These are phyloP conservation scores for Sinosuthora webbiana DNA, from an alignment of 2,113 vertebrate species.

Conservation along the genomic window DNA sequence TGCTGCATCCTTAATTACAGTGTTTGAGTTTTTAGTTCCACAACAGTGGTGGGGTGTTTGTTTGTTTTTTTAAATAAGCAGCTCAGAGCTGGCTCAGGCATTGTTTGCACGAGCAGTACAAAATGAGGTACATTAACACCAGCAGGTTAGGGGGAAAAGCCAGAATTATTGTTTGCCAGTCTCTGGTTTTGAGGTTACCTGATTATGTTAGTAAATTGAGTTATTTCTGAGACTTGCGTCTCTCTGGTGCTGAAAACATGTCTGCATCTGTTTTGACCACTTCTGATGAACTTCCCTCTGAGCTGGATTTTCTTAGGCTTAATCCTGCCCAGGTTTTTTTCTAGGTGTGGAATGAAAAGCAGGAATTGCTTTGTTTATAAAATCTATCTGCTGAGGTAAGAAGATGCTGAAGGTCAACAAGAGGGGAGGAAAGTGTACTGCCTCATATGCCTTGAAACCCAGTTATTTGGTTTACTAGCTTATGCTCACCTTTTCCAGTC, in stretches of 20 bases:
- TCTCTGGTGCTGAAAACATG: not conserved
- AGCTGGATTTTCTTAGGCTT: not conserved
- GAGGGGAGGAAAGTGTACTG: not conserved
- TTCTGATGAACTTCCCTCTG: not conserved
- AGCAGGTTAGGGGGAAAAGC: not conserved
- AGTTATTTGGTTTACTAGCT: not conserved
- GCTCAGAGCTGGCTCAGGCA: not conserved
- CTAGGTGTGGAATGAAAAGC: not conserved
- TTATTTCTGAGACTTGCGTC: not conserved
- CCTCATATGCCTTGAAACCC: not conserved
- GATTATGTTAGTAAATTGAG: not conserved
- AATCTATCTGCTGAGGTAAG: not conserved
- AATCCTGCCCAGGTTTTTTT: not conserved
- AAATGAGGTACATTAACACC: not conserved
- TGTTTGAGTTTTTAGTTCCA: not conserved
- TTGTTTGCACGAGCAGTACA: not conserved
- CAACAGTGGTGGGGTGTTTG: not conserved
- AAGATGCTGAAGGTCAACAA: not conserved
- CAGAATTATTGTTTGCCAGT: not conserved
- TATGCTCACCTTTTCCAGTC: not conserved
- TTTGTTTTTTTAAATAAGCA: not conserved
- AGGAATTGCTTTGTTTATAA: not conserved
- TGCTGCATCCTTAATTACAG: not conserved
- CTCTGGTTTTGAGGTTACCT: constrained; percentile 12
- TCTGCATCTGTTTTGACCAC: constrained; percentile 7